Conservation (phyloP, 2,113 vertebrate genomes). For the Lepidothrix coronata region DNA sequence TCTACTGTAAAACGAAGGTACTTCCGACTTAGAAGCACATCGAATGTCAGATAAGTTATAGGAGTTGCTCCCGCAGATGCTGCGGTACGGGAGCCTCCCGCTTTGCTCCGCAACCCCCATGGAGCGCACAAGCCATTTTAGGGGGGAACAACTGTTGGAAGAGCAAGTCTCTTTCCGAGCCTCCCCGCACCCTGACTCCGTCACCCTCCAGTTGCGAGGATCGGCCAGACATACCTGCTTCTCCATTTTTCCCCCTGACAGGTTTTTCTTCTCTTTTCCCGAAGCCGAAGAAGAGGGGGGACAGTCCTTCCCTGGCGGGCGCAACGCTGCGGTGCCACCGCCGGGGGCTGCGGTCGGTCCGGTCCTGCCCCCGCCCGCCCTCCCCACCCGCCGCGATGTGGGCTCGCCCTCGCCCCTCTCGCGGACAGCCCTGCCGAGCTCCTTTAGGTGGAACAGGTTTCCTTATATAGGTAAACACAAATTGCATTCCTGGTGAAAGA, state of each 20-base stretch:
- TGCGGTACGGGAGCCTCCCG: background rate
- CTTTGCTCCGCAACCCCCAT: background rate
- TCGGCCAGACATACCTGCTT: conserved; percentile 58
- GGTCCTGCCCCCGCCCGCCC: background rate
- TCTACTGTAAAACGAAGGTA: background rate
- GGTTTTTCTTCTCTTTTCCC: background rate
- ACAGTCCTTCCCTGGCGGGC: background rate
- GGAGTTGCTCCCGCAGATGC: background rate
- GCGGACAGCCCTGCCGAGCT: conserved; percentile 51
- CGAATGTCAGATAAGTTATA: background rate
- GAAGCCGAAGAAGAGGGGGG: background rate
- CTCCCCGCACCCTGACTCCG: background rate
- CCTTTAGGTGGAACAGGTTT: conserved; percentile 70
- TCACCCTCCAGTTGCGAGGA: background rate
- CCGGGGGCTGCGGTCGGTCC: conserved; percentile 60
- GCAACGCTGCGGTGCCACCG: background rate
- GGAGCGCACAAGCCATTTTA: background rate
- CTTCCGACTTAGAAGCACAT: background rate
- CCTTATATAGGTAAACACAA: conserved; percentile 82
- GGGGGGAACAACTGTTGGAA: background rate
- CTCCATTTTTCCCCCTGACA: conserved; percentile 55
- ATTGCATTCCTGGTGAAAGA: conserved; percentile 68
- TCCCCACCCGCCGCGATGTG: conserved; percentile 43
- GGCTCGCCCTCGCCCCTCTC: conserved; percentile 45
- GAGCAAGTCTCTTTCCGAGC: background rate